Percentiles rank a stretch among this genome's conserved stretches.
Conservation (phyloP, 2,888 invertebrate genomes). For the Thera obeliscata region DNA sequence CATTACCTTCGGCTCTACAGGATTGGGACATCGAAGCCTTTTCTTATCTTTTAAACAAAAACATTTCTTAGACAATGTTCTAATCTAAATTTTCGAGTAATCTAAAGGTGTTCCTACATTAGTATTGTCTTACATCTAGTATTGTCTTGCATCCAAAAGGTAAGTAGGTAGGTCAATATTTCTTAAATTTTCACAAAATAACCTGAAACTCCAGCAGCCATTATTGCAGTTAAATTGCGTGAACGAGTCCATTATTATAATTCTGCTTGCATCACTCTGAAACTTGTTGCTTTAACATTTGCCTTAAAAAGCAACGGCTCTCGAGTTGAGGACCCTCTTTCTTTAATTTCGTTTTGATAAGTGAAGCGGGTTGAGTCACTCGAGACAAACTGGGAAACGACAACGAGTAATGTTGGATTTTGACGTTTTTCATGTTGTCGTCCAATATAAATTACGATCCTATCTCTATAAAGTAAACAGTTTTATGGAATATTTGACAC, state of each 20-base stretch:
- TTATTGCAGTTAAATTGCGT: conserved; percentile 52
- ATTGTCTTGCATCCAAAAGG: background rate
- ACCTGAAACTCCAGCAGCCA: conserved; percentile 8
- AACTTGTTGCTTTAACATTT: conserved; percentile 77
- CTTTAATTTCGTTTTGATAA: conserved; percentile 66
- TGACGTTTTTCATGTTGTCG: conserved; percentile 38
- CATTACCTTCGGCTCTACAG: conserved; percentile 33
- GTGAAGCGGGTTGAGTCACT: conserved; percentile 56
- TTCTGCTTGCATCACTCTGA: conserved; percentile 63
- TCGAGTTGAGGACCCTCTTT: conserved; percentile 51
- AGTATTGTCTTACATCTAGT: too few relatives aligned
- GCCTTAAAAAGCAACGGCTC: conserved; percentile 64
- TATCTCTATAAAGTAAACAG: conserved; percentile 36
- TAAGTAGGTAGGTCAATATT: background rate
- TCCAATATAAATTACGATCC: conserved; percentile 48
- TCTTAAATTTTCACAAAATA: background rate
- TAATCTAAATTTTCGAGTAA: background rate
- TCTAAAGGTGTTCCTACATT: background rate
- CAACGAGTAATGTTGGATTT: conserved; percentile 36
- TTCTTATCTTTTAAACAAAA: conserved; percentile 30
- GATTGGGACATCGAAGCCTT: conserved; percentile 44
- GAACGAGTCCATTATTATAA: conserved; percentile 50
- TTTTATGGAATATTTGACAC: conserved; percentile 70
- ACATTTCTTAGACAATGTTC: background rate
- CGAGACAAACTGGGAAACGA: conserved; percentile 52